Base-by-base conservation (phyloP, 2,888 invertebrate species). In the Drosophila kanekoi region DNA sequence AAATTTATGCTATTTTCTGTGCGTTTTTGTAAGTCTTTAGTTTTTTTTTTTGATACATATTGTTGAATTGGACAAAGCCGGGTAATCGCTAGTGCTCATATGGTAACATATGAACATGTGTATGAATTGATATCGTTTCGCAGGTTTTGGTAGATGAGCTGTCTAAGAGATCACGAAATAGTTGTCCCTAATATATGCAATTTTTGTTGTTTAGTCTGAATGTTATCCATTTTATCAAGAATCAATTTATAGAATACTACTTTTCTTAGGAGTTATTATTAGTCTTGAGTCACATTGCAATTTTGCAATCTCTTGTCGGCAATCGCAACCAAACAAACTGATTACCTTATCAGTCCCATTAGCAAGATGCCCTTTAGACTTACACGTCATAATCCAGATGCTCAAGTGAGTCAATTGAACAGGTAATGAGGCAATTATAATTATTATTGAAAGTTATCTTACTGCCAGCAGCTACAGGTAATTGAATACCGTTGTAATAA, bases 371-470 rank as follows among this genome's bases (percentile, higher is more conserved):
- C 49, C 85, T 69, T 81, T 87, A 48, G 63, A 78, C 75, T 14
- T 23, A 67, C 75, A 64, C 85, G 81, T 81, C 87, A 81, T 62
- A 45, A 45, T 33, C 14, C 45, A 9, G 16, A 18, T 14, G 56
- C 3, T 6, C 3, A 5, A 37, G 32, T 81, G 65, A 75, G 61
- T 81, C 81, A 81, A 66, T 49, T 47, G n/a, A 32, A 11, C 9
- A 2, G 28, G 10, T 47, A 54, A 64, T 76, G 59, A 51, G 51
- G 11, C 20, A 35, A 38, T 23, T 45, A 47, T 16, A 45, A 40
- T 40, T 45, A 47, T 20, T 43, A 40, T 40, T 43, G n/a, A 10
- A 10, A 56, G 56, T 35, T 58, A 48, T 52, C 53, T 57, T 47
- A 20, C 18, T 54, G 37, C 23, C 40, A 37, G 32, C 14, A 43